A percentile compares a stretch with the other conserved stretches of the same genome.
Evolutionary conservation across 1,140 invertebrate species (phyloP).

Genomic region (Spodoptera litura): DNA sequence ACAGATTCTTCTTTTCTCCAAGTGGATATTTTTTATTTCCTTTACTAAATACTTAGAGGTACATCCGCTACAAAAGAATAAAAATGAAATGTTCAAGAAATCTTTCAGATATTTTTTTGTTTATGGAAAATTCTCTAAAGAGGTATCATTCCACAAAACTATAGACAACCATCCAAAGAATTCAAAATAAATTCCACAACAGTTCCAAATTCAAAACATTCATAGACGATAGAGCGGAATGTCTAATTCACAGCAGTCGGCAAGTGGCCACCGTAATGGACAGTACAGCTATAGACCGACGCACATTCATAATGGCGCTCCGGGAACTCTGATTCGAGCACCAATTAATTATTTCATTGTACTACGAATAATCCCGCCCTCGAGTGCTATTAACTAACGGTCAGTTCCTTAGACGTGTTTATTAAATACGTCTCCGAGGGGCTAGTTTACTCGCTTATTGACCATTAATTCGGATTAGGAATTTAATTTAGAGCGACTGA

Average conservation of each 20-base stretch:
- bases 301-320: conserved; percentile 67
- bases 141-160: neutral
- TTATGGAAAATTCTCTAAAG: neutral
- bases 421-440: conserved; percentile 76
- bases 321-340: conserved; percentile 77
- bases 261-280: conserved; percentile 63
- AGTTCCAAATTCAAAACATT: conserved; percentile 53
- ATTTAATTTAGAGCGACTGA: conserved; percentile 43
- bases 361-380: conserved; percentile 71
- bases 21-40: neutral
- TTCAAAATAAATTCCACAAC: conserved; percentile 37
- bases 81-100: no score
- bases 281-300: conserved; percentile 60
- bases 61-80: no score
- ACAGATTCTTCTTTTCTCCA: no score
- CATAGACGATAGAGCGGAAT: conserved; percentile 44
- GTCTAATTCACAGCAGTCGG: conserved; percentile 61
- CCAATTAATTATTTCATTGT: conserved; percentile 85
- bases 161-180: neutral
- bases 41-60: neutral
- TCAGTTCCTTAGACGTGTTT: conserved; percentile 83
- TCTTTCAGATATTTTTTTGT: neutral
- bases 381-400: conserved; percentile 79
- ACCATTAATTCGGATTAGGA: conserved; percentile 40
- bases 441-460: conserved; percentile 58